Conservation (phyloP, 2,888 invertebrate species). For the Disparrhopalites patrizii region DNA sequence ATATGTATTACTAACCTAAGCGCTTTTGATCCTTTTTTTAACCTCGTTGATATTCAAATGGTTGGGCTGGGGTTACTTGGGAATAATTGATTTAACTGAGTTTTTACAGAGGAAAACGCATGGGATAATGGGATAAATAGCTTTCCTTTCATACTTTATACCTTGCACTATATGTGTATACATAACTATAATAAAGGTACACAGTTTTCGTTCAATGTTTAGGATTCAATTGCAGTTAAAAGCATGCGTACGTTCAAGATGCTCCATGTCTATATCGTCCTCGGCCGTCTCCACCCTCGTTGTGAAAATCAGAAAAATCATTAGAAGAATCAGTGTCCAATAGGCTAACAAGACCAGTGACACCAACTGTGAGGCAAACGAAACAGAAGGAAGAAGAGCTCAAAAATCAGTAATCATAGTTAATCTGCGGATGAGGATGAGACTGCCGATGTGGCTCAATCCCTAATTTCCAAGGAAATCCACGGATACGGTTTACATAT, state of each 20-base stretch:
- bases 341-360: constrained; percentile 2
- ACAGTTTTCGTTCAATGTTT: neutral
- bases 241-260: constrained; percentile 1
- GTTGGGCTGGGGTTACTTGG: too few species aligned
- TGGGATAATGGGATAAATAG: too few species aligned
- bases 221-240: neutral
- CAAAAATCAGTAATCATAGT: too few species aligned
- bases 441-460: too few species aligned
- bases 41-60: too few species aligned
- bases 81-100: neutral
- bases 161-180: neutral
- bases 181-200: neutral
- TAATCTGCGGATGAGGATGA: too few species aligned
- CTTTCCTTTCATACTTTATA: too few species aligned
- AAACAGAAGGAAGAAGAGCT: too few species aligned
- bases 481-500: too few species aligned
- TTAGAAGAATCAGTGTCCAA: neutral
- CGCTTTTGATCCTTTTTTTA: too few species aligned
- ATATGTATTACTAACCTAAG: too few species aligned
- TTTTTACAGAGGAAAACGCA: neutral
- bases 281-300: neutral
- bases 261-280: neutral
- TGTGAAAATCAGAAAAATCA: constrained; percentile 6
- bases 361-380: constrained; percentile 9
- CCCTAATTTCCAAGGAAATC: too few species aligned